Conservation (phyloP, 2,797 vertebrate genomes). For the Heliangelus exortis region DNA sequence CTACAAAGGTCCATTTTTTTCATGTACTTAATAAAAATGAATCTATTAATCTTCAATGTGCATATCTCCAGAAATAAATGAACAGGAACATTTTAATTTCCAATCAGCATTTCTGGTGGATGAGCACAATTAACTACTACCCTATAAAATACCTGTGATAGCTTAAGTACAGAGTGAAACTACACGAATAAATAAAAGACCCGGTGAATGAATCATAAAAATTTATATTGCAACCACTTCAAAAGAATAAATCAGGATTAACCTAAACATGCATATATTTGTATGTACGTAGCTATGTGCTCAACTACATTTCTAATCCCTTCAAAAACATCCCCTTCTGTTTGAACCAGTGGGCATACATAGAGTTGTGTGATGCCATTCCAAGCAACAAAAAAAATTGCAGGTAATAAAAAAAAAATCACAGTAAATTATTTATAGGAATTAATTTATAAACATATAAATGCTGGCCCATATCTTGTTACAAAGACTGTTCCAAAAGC, state of each 20-base stretch:
- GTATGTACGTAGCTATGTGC: neutral
- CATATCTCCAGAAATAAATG: constrained; percentile 24
- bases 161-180: constrained; percentile 19
- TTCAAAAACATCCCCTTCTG: neutral
- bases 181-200: constrained; percentile 5
- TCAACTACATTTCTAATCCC: neutral
- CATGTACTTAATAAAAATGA: neutral
- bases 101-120: constrained; percentile 52
- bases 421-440: neutral
- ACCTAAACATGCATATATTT: neutral
- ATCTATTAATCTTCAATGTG: constrained; percentile 29
- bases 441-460: neutral
- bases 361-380: neutral
- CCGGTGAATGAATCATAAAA: neutral
- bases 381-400: neutral
- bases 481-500: neutral
- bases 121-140: constrained; percentile 38
- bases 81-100: constrained; percentile 52
- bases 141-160: constrained; percentile 22
- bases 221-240: neutral
- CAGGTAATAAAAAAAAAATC: neutral
- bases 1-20: neutral
- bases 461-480: neutral
- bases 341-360: neutral
- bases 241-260: neutral